Evolutionary conservation across 2,113 vertebrate species (phyloP), one percentile per base, ranked within the genome.

Genomic region (Sialia sialis): DNA sequence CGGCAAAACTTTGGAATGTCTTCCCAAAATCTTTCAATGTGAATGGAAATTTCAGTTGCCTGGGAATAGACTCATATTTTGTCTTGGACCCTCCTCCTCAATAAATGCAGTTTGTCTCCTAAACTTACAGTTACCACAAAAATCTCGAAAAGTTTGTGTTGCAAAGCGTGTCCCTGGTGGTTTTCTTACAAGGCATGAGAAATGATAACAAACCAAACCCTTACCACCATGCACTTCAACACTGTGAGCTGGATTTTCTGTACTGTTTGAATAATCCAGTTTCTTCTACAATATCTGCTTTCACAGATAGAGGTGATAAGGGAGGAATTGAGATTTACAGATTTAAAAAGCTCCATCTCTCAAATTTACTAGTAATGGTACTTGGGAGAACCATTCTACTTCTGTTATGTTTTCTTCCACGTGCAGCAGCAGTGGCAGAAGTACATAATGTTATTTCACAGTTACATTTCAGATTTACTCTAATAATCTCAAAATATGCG

Each of bases 401-500:
- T 2, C 23, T 54, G 19, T 51, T 44, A 3, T 18, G 6, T 55
- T 46, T 76, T 86, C 17, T 73, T 63, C 51, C 17, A 49, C 19
- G 3, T 46, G 51, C 7, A 72, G 39, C 23, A 78, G 23, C n/a
- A 38, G 54, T 41, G 62, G 32, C 75, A 83, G 58, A 49, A 85
- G 38, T 18, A 43, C 39, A 19, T 22, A 25, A 48, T 48, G 9
- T 51, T 84, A 73, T 84, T 94, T 86, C 34, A 73, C 7, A 39
- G 51, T 63, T 59, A 16, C 9, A 18, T 59, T 86, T 93, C 64
- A 58, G 48, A n/a, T 84, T 89, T 90, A 27, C 41, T 87, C 56
- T 16, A 66, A 51, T 70, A 38, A 74, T 81, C 21, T 86, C 43
- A 66, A 68, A 82, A 69, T 41, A 17, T 0, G 0, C 0, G 0